Percentiles rank a stretch among this genome's conserved stretches.
Evolutionary conservation across 1,140 invertebrate species (phyloP).

Genomic region (Bombus pascuorum): DNA sequence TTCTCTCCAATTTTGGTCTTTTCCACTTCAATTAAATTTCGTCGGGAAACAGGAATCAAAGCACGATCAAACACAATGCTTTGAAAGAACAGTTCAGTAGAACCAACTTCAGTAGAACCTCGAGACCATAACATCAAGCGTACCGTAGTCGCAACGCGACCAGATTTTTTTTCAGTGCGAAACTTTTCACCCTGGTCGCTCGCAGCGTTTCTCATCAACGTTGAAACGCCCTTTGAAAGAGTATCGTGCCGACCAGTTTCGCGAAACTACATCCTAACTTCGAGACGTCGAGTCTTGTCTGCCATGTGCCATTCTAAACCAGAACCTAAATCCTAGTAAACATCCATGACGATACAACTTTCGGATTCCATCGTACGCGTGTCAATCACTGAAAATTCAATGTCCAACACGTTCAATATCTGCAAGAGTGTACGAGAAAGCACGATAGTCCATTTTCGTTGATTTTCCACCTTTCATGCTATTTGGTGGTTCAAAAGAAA

Average conservation of each 20-base stretch:
- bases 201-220: constrained; percentile 37
- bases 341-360: background rate
- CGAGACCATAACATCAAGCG: background rate
- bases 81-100: background rate
- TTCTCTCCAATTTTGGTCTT: background rate
- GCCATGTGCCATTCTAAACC: background rate
- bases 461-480: background rate
- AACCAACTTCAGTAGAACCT: background rate
- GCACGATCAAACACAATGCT: constrained; percentile 6
- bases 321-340: background rate
- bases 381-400: too few species aligned
- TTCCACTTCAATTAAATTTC: background rate
- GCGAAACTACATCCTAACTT: background rate
- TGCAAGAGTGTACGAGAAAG: background rate
- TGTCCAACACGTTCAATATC: background rate
- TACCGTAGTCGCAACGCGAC: background rate
- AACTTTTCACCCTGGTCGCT: constrained; percentile 11
- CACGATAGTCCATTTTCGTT: too few species aligned
- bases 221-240: constrained; percentile 36
- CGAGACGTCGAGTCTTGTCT: background rate
- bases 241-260: constrained; percentile 10
- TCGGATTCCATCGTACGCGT: background rate
- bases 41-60: background rate
- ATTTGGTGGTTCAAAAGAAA: background rate
- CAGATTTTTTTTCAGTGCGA: background rate